Conservation (phyloP, 2,888 invertebrate genomes). For the Agrotis ipsilon region DNA sequence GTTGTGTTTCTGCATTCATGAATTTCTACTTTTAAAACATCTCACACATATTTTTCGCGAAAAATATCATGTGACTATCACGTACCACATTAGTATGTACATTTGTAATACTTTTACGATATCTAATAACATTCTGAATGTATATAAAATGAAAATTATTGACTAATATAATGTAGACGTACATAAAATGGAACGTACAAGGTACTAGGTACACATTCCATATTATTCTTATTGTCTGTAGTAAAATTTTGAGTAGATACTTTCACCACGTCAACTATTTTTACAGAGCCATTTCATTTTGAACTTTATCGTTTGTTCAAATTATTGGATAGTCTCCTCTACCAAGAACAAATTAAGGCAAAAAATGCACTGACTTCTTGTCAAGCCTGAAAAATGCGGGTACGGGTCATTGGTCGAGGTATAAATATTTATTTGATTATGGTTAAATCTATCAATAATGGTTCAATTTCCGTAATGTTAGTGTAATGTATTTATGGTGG, state of each 20-base stretch:
- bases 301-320: conserved; percentile 46
- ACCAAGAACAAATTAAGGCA: conserved; percentile 13
- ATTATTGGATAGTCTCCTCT: conserved; percentile 28
- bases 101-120: conserved; percentile 48
- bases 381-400: conserved; percentile 27
- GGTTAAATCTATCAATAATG: conserved; percentile 20
- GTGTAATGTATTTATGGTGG: background rate
- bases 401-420: conserved; percentile 22
- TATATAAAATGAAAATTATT: conserved; percentile 61
- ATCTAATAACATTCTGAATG: conserved; percentile 48
- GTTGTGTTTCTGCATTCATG: conserved; percentile 23
- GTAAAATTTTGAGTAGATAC: conserved; percentile 41
- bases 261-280: conserved; percentile 51
- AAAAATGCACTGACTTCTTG: conserved; percentile 43
- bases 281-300: conserved; percentile 42
- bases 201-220: conserved; percentile 29
- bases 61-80: conserved; percentile 45
- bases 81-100: conserved; percentile 53
- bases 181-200: conserved; percentile 47
- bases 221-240: conserved; percentile 49
- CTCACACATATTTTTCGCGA: conserved; percentile 34
- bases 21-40: conserved; percentile 46
- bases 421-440: conserved; percentile 33
- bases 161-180: conserved; percentile 47
- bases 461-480: conserved; percentile 1